Evolutionary conservation across 2,797 vertebrate genomes (phyloP), one percentile per base, ranked within the genome.

Genomic region (Dallia pectoralis): DNA sequence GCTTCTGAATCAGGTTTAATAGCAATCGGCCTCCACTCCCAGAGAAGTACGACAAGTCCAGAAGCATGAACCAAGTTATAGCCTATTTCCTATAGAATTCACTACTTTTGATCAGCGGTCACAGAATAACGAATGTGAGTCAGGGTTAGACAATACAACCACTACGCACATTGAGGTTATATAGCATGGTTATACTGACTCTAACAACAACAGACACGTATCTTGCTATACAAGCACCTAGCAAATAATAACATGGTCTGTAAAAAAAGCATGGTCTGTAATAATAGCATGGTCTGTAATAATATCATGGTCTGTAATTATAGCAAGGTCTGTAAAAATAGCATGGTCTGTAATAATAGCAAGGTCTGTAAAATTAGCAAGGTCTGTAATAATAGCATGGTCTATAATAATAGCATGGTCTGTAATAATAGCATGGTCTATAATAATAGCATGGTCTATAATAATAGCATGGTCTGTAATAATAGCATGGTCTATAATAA

Each of bases 1-100:
- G 49, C 40, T 49, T 40, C 16, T 4, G 16, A 72, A 66, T 76
- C 67, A 62, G 48, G 29, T 66, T 18, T 73, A 68, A 79, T 71
- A 74, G 59, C 30, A 30, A 73, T 71, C 71, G 27, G 22, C 32
- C 70, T 70, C 69, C 40, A 72, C 77, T 72, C 33, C 64, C 64
- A 27, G 27, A 30, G 56, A 32, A 79, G 68, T 74, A 74, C 27
- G 33, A 33, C 56, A 40, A 53, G 49, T 62, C 61, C 51, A 12
- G 75, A 47, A 27, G 53, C 1, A 56, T 56, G 16, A 22, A n/a
- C 53, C 22, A 56, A 25, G 25, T 56, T n/a, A 25, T 22, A 56
- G n/a, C 53, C 53, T 25, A 56, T 18, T 56, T 56, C 9, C n/a
- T 56, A 56, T 25, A 56, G n/a, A 56, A 22, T 56, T 2, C 51